phyloP scores from a whole-genome alignment of 2,113 vertebrate species.

The Lathamus discolor region DNA sequence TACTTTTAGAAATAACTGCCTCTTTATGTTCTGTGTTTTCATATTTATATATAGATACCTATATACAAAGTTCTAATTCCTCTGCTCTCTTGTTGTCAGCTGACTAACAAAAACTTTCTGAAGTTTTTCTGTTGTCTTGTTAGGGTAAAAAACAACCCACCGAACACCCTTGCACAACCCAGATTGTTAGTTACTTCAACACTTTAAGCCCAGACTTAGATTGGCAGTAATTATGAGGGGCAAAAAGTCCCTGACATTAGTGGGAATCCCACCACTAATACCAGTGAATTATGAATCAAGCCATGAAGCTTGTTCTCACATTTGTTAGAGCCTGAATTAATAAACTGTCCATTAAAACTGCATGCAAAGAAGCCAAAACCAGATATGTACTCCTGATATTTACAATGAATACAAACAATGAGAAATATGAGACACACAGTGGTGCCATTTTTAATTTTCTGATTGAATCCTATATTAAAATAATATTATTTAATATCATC shows the following conservation, averaged over 20 bases:
- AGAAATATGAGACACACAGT: neutral
- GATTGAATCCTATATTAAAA: neutral
- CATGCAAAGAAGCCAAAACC: neutral
- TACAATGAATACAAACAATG: neutral
- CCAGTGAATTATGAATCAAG: neutral
- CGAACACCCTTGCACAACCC: neutral
- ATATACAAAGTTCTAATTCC: neutral
- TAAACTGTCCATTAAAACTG: neutral
- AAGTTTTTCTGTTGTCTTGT: neutral
- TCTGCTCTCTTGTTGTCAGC: neutral
- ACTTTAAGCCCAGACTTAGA: neutral
- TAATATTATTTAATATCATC: neutral
- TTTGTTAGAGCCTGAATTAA: neutral
- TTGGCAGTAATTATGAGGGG: neutral
- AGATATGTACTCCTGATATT: neutral
- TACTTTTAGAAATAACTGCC: neutral
- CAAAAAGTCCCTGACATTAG: neutral
- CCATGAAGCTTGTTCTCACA: neutral
- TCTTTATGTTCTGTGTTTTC: neutral
- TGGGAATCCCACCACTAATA: neutral
- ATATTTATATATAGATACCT: neutral
- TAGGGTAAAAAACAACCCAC: accelerated
- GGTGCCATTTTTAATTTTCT: neutral
- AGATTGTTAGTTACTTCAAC: neutral
- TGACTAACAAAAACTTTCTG: neutral